Base-by-base conservation (phyloP, 2,113 vertebrate genomes). In the Cranoglanis bouderius region DNA sequence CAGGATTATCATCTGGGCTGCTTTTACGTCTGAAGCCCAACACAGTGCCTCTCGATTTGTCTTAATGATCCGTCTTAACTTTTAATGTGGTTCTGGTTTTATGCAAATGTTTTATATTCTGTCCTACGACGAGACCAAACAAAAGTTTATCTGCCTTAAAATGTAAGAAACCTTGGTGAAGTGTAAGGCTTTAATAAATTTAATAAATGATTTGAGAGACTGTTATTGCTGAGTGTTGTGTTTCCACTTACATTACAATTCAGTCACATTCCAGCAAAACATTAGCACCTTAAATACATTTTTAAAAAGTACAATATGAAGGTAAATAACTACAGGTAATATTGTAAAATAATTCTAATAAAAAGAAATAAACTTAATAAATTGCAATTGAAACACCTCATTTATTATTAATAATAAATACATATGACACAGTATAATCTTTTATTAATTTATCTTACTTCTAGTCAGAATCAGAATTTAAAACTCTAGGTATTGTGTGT, bases 171-270 rank as follows among this genome's bases (percentile, higher is more conserved):
- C 40, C 0, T 32, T 80, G 75, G 29, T 87, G 57, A 89, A 85
- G 40, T 84, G 78, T 24, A 84, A 65, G 38, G 24, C 55, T 89
- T 70, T 43, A 55, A 65, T 32, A 85, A 80, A 72, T 72, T 61
- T 82, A 85, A 88, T 61, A 90, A 88, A 90, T 90, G 53, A 87
- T 87, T 35, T 46, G 4, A 87, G 67, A 85, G 26, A 61, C 65
- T 89, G 43, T 89, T 46, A 40, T 83, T 81, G 29, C 74, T 88
- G 61, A 4, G 32, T 74, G 19, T 53, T 51, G 40, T 49, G 24
- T 85, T 67, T 67, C 0, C 19, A 57, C n/a, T 35, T 55, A 35
- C 67, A 70, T 35, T 18, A 38, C 6, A 67, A 9, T 72, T 72
- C 2, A 67, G 10, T 5, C 4, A 61, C 13, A 9, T 12, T 65